Evolutionary conservation across 2,113 vertebrate species (phyloP).

Genomic region (Girardinichthys multiradiatus): DNA sequence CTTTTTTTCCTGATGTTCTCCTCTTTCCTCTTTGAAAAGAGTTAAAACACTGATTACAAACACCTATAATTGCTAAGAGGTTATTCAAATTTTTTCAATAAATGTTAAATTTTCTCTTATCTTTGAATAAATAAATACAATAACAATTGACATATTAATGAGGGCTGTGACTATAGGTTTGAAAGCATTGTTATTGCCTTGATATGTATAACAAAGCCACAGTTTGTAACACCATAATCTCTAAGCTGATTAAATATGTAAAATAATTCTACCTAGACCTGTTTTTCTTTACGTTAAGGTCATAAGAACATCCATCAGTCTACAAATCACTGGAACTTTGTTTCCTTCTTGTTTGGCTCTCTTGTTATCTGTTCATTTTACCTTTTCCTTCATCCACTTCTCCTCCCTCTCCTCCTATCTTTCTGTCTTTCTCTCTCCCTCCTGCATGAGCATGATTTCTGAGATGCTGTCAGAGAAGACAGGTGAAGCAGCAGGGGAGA

Average conservation of each 20-base stretch:
- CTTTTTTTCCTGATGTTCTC: too few species aligned
- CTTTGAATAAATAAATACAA: too few species aligned
- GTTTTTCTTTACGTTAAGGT: background rate
- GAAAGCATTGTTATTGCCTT: background rate
- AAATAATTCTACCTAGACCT: background rate
- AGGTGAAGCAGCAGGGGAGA: slow-evolving; percentile 66
- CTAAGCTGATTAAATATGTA: background rate
- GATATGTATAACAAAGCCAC: background rate
- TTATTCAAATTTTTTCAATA: too few species aligned
- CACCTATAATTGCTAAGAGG: too few species aligned
- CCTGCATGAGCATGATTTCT: slow-evolving; percentile 60
- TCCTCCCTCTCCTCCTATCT: slow-evolving; percentile 41
- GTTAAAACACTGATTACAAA: too few species aligned
- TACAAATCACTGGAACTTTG: slow-evolving; percentile 27
- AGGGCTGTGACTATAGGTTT: too few species aligned
- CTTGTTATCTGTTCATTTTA: background rate
- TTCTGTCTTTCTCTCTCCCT: slow-evolving; percentile 53
- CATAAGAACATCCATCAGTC: slow-evolving; percentile 10
- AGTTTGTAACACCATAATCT: background rate
- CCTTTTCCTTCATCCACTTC: slow-evolving; percentile 30
- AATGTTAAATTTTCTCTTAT: too few species aligned
- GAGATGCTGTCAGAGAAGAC: slow-evolving; percentile 73
- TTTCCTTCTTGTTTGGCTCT: slow-evolving; percentile 19
- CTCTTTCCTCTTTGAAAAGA: too few species aligned
- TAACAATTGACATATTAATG: too few species aligned